A percentile compares a stretch with the other conserved stretches of the same genome.
These are phyloP conservation scores for Empidonax traillii DNA, from an alignment of 2,113 vertebrate genomes.

Conservation along the genomic window DNA sequence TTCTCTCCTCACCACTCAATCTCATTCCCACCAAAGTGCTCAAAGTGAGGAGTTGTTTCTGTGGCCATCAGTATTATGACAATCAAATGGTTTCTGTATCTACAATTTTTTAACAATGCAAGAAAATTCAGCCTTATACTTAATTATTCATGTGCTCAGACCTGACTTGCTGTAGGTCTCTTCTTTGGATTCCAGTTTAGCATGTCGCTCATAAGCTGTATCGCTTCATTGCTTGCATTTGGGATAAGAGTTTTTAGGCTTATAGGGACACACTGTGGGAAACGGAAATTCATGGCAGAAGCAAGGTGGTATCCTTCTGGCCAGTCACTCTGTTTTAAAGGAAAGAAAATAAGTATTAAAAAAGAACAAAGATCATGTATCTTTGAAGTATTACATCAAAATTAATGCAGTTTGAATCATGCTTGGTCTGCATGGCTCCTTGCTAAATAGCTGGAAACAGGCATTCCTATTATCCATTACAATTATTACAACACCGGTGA, in stretches of 20 bases:
- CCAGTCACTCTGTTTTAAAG: slow-evolving; percentile 86
- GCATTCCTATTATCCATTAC: not conserved
- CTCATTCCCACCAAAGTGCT: not conserved
- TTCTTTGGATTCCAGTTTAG: slow-evolving; percentile 96
- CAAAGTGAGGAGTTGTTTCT: not conserved
- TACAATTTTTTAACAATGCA: not conserved
- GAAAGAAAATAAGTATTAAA: not conserved
- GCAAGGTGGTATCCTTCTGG: slow-evolving; percentile 93
- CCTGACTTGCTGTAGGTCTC: slow-evolving; percentile 92
- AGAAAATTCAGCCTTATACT: not conserved
- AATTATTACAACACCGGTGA: not conserved
- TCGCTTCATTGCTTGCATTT: slow-evolving; percentile 92
- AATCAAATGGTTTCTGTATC: not conserved
- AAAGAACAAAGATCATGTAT: not conserved
- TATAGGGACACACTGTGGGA: slow-evolving; percentile 93
- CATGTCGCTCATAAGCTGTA: slow-evolving; percentile 89
- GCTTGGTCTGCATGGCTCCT: not conserved
- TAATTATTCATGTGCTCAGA: slow-evolving; percentile 39
- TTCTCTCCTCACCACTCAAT: not conserved
- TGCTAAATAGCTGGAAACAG: not conserved
- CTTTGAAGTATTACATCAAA: not conserved
- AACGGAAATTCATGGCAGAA: slow-evolving; percentile 93
- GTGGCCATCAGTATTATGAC: not conserved
- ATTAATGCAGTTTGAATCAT: not conserved
- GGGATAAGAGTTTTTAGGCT: slow-evolving; percentile 95